Conservation (phyloP, 1,140 invertebrate genomes). For the Drosophila repleta region DNA sequence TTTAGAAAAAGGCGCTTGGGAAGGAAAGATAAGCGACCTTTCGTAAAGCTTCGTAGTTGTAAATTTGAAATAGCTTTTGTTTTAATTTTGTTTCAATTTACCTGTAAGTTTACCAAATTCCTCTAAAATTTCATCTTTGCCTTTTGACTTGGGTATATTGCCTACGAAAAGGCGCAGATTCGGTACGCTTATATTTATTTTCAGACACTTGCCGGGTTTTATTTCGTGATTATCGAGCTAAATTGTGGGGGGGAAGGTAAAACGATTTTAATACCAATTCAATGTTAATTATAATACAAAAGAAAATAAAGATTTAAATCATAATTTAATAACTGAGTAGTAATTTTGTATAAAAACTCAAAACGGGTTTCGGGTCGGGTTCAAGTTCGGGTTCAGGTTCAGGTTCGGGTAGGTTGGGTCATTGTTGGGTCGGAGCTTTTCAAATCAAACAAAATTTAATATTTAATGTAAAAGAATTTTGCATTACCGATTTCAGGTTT, state of each 20-base stretch:
- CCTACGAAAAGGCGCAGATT: constrained; percentile 99
- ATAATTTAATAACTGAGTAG: constrained; percentile 39
- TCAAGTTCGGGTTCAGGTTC: not conserved
- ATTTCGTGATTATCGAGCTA: constrained; percentile 99
- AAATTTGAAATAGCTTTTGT: constrained; percentile 80
- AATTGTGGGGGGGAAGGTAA: constrained; percentile 86
- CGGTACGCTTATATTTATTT: constrained; percentile 99
- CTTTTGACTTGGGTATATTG: constrained; percentile 99
- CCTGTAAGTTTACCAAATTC: constrained; percentile 99
- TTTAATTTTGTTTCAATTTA: constrained; percentile 89
- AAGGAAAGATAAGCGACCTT: constrained; percentile 11
- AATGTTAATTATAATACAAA: constrained; percentile 55
- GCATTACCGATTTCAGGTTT: constrained; percentile 62
- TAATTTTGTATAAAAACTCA: constrained; percentile 36
- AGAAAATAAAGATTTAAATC: constrained; percentile 63
- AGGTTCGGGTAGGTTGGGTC: not conserved
- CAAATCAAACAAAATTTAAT: constrained; percentile 13
- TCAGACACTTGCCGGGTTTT: constrained; percentile 98
- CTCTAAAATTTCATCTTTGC: constrained; percentile 99
- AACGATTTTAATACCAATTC: constrained; percentile 77
- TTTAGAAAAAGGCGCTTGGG: constrained; percentile 14
- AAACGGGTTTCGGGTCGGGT: constrained; percentile 7
- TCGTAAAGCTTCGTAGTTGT: constrained; percentile 35
- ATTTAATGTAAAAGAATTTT: constrained; percentile 44
- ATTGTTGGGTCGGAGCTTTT: not conserved